A percentile compares a stretch with the other conserved stretches of the same genome.
Conservation (phyloP, 1,140 invertebrate species). For the Mactra quadrangularis region DNA sequence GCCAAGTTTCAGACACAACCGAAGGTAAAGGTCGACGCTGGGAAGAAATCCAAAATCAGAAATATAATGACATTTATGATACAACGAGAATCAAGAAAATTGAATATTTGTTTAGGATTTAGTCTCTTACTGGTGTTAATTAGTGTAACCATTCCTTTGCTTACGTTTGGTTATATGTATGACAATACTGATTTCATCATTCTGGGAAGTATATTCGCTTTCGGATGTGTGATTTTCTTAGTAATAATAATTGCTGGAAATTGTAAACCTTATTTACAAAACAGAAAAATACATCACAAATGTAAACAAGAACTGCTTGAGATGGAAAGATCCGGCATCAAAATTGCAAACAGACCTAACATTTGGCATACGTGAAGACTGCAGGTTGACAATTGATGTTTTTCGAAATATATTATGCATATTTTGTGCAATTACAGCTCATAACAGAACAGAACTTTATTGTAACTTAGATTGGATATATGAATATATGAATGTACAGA, state of each 20-base stretch:
- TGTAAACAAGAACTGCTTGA: not conserved
- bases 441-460: too few species aligned
- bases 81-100: not conserved
- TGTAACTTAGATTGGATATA: too few species aligned
- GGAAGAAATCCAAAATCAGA: too few species aligned
- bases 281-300: constrained; percentile 12
- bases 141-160: not conserved
- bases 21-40: too few species aligned
- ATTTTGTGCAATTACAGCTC: too few species aligned
- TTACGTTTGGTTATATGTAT: constrained; percentile 2
- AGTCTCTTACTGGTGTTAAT: not conserved
- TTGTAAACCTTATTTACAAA: constrained; percentile 27
- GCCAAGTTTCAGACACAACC: too few species aligned
- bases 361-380: too few species aligned
- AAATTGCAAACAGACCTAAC: too few species aligned
- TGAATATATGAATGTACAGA: too few species aligned
- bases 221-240: not conserved
- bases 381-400: too few species aligned
- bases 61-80: not conserved
- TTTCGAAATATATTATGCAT: too few species aligned
- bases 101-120: constrained; percentile 2
- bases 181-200: not conserved
- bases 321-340: not conserved
- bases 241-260: not conserved
- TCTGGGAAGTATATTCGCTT: constrained; percentile 19